phyloP scores from a whole-genome alignment of 2,797 vertebrate species.

The Chrosomus eos region DNA sequence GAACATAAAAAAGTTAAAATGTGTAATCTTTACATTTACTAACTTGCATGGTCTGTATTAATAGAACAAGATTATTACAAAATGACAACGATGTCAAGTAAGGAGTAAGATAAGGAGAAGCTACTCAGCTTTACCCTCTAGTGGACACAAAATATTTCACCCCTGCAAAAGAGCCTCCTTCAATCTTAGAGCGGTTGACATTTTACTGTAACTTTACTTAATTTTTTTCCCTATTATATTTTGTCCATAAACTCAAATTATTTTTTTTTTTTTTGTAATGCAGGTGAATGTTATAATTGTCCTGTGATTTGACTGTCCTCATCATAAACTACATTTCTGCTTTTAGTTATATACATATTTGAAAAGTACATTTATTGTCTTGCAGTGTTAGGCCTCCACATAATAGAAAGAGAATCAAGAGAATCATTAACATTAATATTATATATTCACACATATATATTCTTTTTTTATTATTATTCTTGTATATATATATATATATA shows the following conservation, averaged over 20 bases:
- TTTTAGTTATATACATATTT: too few species aligned
- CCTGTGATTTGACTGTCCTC: background rate
- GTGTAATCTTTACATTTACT: background rate
- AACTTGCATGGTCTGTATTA: background rate
- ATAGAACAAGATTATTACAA: background rate
- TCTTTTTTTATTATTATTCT: too few species aligned
- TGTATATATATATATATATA: too few species aligned
- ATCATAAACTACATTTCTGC: too few species aligned
- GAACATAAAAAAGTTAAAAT: background rate
- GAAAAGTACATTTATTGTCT: background rate
- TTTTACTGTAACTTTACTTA: background rate
- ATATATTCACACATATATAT: too few species aligned
- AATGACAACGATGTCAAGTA: background rate
- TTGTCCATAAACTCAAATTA: background rate
- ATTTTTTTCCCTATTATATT: background rate
- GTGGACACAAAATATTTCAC: constrained; percentile 6
- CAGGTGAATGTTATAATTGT: too few species aligned
- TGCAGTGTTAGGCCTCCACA: background rate
- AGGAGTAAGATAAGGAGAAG: background rate
- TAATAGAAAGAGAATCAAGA: background rate
- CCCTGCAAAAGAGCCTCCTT: background rate
- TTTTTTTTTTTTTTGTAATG: background rate
- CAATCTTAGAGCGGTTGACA: background rate
- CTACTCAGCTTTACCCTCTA: background rate
- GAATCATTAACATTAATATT: background rate